These are phyloP conservation scores for Lycophotia porphyrea DNA, from an alignment of 2,888 invertebrate species.

Conservation along the genomic window DNA sequence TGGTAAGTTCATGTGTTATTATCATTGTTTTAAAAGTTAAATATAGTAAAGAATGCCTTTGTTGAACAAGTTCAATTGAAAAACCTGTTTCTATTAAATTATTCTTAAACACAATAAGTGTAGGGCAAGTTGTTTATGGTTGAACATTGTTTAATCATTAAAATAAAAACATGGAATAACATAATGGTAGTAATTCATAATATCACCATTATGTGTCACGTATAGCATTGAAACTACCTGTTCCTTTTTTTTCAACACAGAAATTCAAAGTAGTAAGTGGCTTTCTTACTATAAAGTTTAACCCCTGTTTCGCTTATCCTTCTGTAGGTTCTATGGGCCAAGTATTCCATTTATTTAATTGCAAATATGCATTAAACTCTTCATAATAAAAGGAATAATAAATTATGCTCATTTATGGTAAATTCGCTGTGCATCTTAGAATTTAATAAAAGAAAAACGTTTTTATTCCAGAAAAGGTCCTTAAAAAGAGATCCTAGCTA, in stretches of 20 bases:
- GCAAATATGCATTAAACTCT: neutral
- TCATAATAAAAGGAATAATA: neutral
- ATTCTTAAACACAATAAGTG: neutral
- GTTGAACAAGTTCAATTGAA: neutral
- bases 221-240: neutral
- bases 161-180: neutral
- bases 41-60: neutral
- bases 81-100: neutral
- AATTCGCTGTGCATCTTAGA: neutral
- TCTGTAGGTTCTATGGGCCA: neutral
- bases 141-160: neutral
- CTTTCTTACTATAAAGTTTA: neutral
- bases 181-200: neutral
- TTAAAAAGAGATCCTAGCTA: neutral
- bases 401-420: neutral
- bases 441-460: neutral
- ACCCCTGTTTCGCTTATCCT: neutral
- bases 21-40: neutral
- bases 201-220: neutral
- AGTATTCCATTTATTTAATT: neutral
- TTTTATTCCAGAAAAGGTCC: neutral
- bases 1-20: constrained; percentile 87
- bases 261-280: neutral
- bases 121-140: neutral
- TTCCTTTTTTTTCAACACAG: neutral